Base-by-base conservation (phyloP, 2,797 vertebrate genomes). In the Phalloptychus januarius region DNA sequence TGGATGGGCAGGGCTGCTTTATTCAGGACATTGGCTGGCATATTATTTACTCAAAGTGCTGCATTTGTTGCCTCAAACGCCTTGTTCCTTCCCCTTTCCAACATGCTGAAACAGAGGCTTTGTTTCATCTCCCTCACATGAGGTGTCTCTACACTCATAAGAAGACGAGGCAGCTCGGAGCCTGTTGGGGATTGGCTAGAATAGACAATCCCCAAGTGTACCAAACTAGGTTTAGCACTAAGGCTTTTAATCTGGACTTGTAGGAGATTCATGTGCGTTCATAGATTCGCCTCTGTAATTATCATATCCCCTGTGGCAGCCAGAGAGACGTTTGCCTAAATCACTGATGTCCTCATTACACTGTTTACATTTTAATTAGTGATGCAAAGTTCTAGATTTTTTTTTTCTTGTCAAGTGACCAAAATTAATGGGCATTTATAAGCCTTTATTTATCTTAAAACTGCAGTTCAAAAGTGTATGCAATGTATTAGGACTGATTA, bases 281-380 rank as follows among this genome's bases (percentile, higher is more conserved):
- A 96, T 96, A 97, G 97, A 97, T 98, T 97, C 96, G 96, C 96
- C 96, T 94, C 94, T 96, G 97, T 97, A 98, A 98, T 99, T 98
- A 98, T 95, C 97, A 97, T 97, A 97, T 97, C 97, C 96, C 97
- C 95, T 96, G 97, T 97, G 98, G 96, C 97, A 96, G 93, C 92
- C 94, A 90, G 92, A 95, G 94, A 97, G 96, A 96, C 96, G 94
- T 97, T 97, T 97, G 96, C 96, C 96, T 94, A 95, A 96, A 98
- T 98, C 97, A 96, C 97, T 97, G 96, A 98, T 97, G 97, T 97
- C 97, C 97, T 98, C 96, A 97, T 98, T 98, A 97, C 94, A 95
- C 95, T 97, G 97, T 98, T 98, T 99, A 98, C 97, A 97, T 98
- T 98, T 97, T 97, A 98, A 98, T 99, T 97, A 98, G 97, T 97